Evolutionary conservation across 2,113 vertebrate species (phyloP).

Genomic region (Rallus limicola): DNA sequence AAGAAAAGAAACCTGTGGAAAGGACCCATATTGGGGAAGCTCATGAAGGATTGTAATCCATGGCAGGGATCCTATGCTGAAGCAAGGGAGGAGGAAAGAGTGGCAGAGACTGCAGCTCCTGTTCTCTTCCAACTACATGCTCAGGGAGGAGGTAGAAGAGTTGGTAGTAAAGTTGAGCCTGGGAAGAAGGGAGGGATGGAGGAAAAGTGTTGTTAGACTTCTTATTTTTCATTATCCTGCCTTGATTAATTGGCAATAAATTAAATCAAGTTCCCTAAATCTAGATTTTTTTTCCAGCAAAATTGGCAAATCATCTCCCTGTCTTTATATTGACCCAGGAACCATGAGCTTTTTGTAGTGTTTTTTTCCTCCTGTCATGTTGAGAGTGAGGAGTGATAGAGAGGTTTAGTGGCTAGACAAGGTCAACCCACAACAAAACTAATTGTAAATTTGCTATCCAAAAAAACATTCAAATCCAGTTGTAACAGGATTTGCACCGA

Average conservation of each 20-base stretch:
- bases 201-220: neutral
- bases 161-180: neutral
- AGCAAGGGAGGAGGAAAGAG: neutral
- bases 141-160: neutral
- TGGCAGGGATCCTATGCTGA: neutral
- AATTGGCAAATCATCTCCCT: neutral
- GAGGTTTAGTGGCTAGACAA: neutral
- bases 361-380: neutral
- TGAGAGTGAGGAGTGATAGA: neutral
- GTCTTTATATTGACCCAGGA: neutral
- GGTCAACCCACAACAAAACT: neutral
- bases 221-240: neutral
- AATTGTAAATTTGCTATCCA: neutral
- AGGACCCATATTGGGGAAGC: neutral
- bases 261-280: neutral
- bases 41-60: neutral
- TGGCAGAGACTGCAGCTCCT: neutral
- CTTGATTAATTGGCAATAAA: neutral
- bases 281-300: neutral
- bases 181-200: neutral
- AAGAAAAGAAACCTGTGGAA: neutral
- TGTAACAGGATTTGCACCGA: neutral
- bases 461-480: neutral
- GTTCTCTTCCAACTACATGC: fast-evolving
- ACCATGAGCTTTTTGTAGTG: neutral